Conservation (phyloP, 1,140 invertebrate genomes). For the Chionoecetes opilio region DNA sequence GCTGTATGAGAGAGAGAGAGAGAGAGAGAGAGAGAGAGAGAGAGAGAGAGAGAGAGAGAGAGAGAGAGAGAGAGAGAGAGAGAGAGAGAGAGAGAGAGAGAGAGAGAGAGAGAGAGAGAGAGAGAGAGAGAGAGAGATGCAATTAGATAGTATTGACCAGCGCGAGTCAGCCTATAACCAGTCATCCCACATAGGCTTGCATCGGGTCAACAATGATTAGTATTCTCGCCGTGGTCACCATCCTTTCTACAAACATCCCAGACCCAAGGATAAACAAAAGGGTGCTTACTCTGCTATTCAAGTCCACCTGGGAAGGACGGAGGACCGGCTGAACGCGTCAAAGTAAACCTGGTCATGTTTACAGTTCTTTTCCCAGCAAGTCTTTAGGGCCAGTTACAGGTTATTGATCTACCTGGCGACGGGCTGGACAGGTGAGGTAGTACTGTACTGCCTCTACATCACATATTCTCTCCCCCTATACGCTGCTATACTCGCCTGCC, state of each 20-base stretch:
- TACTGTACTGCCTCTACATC: constrained; percentile 9
- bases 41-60: too few species aligned
- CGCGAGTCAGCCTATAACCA: neutral
- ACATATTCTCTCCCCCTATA: too few species aligned
- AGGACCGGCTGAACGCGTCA: neutral
- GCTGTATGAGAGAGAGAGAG: too few species aligned
- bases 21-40: too few species aligned
- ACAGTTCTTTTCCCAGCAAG: too few species aligned
- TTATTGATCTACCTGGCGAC: too few species aligned
- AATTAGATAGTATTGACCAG: neutral
- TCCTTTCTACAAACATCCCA: neutral
- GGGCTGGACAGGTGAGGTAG: neutral
- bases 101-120: constrained; percentile 27
- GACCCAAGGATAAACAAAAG: neutral
- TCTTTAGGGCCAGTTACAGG: too few species aligned
- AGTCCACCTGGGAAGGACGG: constrained; percentile 2
- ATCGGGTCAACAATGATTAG: constrained; percentile 20
- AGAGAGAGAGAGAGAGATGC: neutral
- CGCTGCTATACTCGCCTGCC: too few species aligned
- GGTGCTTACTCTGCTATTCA: neutral
- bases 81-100: constrained; percentile 27
- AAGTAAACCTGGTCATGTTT: too few species aligned
- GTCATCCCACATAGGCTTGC: neutral
- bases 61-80: constrained; percentile 25
- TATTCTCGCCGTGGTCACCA: neutral